A percentile compares a stretch with the other conserved stretches of the same genome.
Conservation (phyloP, 2,888 invertebrate genomes). For the Ganaspis brasiliensis region DNA sequence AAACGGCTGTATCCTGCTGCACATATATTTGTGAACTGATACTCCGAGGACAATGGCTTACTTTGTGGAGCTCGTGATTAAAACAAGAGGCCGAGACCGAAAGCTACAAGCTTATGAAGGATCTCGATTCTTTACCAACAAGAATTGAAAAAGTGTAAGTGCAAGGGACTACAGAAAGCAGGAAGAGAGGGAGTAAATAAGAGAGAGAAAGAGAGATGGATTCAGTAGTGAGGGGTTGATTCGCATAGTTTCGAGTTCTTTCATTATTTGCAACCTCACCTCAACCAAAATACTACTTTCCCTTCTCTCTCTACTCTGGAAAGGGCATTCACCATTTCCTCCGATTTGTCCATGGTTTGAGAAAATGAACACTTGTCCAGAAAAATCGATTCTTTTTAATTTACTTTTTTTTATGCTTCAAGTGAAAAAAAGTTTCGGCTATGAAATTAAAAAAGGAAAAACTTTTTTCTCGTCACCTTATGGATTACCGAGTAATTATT, state of each 20-base stretch:
- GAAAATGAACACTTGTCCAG: no score
- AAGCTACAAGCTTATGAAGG: slow-evolving; percentile 20
- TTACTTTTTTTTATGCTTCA: no score
- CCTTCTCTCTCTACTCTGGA: not conserved
- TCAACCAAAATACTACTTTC: slow-evolving; percentile 60
- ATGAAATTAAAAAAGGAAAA: no score
- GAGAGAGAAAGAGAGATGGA: slow-evolving; percentile 45
- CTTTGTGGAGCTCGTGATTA: slow-evolving; percentile 66
- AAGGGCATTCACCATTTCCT: not conserved
- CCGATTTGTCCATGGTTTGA: no score
- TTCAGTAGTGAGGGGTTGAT: slow-evolving; percentile 47
- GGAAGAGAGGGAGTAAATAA: slow-evolving; percentile 43
- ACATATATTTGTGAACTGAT: slow-evolving; percentile 59
- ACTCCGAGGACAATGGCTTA: slow-evolving; percentile 65
- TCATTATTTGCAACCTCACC: slow-evolving; percentile 72
- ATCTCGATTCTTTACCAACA: slow-evolving; percentile 33
- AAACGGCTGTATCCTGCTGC: slow-evolving; percentile 52
- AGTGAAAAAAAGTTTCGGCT: no score
- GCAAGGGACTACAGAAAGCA: slow-evolving; percentile 47
- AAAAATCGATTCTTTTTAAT: no score
- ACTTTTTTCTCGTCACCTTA: not conserved
- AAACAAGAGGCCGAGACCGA: slow-evolving; percentile 63
- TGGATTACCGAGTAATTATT: slow-evolving; percentile 4
- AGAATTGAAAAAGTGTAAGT: slow-evolving; percentile 60
- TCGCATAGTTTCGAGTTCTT: slow-evolving; percentile 71